Evolutionary conservation across 1,140 invertebrate genomes (phyloP), one percentile per base, ranked within the genome.

Genomic region (Anadara kagoshimensis): DNA sequence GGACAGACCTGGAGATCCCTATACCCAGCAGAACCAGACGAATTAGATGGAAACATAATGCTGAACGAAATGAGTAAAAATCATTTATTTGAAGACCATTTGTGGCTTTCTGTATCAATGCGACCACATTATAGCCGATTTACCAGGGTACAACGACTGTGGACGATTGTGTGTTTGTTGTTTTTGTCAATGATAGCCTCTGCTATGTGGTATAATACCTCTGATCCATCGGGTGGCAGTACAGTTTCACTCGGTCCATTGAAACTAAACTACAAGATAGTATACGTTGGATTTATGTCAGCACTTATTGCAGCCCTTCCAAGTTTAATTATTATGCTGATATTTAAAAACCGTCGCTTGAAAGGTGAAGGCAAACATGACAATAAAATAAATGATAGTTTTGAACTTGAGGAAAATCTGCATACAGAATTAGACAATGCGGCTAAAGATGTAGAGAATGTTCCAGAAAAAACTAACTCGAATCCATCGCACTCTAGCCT

Each of bases 231-330:
- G n/a, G 3, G 81, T 75, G 69, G 71, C 74, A 7, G 73, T 36
- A 69, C 74, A 12, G 53, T 90, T 20, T 80, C 79, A 36, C 24
- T 90, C 51, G 90, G 90, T 16, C 90, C 90, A 29, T 84, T 90
- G 29, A 81, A 82, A 1, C 54, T 90, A 1, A 87, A 79, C 20
- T 86, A 85, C 12, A 69, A 63, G 24, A 79, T 83, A 63, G 68
- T 85, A 18, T 83, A 67, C 59, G 76, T 85, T 45, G 83, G 83
- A 5, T 61, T 85, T 44, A 78, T 83, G 22, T 76, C 79, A 3
- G 76, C 77, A 61, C 14, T 79, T 8, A 83, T 85, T 43, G 90
- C 86, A 10, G 91, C 90, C 85, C 61, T 70, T 11, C 76, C 76
- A 20, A 65, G 59, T 54, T 51, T 70, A 10, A 22, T 65, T 0